Conservation (phyloP, 2,113 vertebrate species). For the Albula glossodonta region DNA sequence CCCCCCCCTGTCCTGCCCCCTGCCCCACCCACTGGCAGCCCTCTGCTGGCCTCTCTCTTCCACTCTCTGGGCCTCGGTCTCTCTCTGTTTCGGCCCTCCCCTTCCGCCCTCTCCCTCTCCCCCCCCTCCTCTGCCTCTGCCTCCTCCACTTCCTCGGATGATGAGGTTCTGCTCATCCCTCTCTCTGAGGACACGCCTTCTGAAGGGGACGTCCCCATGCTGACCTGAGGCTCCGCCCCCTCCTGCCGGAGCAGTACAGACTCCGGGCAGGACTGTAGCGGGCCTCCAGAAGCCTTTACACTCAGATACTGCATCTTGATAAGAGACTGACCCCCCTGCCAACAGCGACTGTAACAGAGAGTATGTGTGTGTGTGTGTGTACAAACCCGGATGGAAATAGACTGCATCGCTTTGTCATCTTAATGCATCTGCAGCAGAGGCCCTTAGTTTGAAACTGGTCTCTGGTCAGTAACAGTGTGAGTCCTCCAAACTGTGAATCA, state of each 20-base stretch:
- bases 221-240: slow-evolving; percentile 63
- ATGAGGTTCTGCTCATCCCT: slow-evolving; percentile 83
- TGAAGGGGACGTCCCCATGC: slow-evolving; percentile 82
- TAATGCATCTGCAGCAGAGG: no score
- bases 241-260: slow-evolving; percentile 44
- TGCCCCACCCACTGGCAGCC: slow-evolving; percentile 52
- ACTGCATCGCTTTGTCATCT: no score
- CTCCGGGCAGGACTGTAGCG: slow-evolving; percentile 39
- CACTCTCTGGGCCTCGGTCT: slow-evolving; percentile 63
- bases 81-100: slow-evolving; percentile 62
- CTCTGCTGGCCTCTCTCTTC: slow-evolving; percentile 63
- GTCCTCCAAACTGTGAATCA: no score
- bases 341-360: no score
- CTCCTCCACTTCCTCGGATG: slow-evolving; percentile 69
- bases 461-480: no score
- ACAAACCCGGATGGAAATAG: no score
- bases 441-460: no score
- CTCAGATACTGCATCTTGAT: no score
- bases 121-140: slow-evolving; percentile 65
- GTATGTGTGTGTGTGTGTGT: no score
- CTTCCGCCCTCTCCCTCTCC: slow-evolving; percentile 62
- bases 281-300: not conserved
- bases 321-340: no score
- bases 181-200: slow-evolving; percentile 76
- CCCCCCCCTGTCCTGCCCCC: slow-evolving; percentile 48